Percentiles rank a stretch among this genome's conserved stretches.
Evolutionary conservation across 2,888 invertebrate genomes (phyloP).

Genomic region (Polydrusus cervinus): DNA sequence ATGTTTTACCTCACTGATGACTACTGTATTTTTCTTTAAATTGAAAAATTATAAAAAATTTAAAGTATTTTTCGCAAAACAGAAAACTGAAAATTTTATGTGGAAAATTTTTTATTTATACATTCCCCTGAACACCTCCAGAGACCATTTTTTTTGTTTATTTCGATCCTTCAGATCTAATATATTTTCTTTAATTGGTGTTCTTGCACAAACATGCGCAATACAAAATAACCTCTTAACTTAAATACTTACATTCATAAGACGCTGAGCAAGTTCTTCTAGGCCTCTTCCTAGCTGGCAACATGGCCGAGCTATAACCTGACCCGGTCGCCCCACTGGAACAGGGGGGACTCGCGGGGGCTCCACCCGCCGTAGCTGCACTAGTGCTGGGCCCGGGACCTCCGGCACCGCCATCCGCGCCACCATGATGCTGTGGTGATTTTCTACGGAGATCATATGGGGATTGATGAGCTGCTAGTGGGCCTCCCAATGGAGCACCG

Average conservation of each 20-base stretch:
- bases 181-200: too few species aligned
- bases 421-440: slow-evolving; percentile 81
- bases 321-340: slow-evolving; percentile 63
- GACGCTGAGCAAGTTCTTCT: slow-evolving; percentile 78
- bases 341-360: slow-evolving; percentile 72
- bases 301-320: slow-evolving; percentile 75
- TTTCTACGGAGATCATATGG: slow-evolving; percentile 93
- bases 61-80: too few species aligned
- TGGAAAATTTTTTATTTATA: too few species aligned
- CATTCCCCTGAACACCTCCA: too few species aligned
- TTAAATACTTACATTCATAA: slow-evolving; percentile 67
- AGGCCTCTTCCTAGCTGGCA: slow-evolving; percentile 90
- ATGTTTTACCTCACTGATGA: too few species aligned
- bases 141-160: too few species aligned
- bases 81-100: too few species aligned
- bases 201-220: too few species aligned
- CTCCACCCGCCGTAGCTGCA: slow-evolving; percentile 71
- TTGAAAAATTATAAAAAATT: too few species aligned
- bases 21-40: too few species aligned
- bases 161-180: too few species aligned
- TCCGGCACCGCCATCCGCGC: slow-evolving; percentile 53
- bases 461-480: slow-evolving; percentile 80
- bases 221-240: too few species aligned
- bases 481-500: slow-evolving; percentile 74
- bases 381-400: slow-evolving; percentile 79